These are phyloP conservation scores for Dreissena rostriformis DNA, from an alignment of 1,140 invertebrate species.

Conservation along the genomic window DNA sequence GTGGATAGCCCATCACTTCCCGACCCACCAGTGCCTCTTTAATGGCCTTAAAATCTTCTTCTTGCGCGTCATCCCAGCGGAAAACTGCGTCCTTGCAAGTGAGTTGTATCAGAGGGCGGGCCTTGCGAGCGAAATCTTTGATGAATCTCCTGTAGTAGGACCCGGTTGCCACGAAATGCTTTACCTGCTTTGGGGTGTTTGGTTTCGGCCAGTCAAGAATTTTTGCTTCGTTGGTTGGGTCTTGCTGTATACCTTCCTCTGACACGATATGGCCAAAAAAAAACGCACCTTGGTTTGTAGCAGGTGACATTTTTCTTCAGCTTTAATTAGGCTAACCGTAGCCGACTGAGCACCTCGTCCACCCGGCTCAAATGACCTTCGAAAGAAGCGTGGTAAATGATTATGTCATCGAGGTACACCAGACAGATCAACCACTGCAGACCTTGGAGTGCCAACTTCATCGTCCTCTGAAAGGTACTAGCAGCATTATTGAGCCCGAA, in stretches of 20 bases:
- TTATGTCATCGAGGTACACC: constrained; percentile 61
- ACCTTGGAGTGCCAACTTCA: constrained; percentile 21
- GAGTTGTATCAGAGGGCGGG: constrained; percentile 46
- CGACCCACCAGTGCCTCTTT: not conserved
- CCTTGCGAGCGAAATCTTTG: constrained; percentile 42
- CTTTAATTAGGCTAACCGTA: constrained; percentile 32
- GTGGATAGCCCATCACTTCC: not conserved
- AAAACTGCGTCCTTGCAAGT: constrained; percentile 21
- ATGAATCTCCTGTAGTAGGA: constrained; percentile 55
- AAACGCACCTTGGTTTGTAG: constrained; percentile 59
- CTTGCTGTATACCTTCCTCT: constrained; percentile 24
- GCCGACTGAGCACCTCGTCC: constrained; percentile 18
- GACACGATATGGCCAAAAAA: constrained; percentile 54
- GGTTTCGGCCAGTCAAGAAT: constrained; percentile 52
- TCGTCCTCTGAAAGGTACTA: constrained; percentile 9
- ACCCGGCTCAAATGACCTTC: constrained; percentile 14
- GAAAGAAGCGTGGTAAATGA: constrained; percentile 35
- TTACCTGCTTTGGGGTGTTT: constrained; percentile 40
- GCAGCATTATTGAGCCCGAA: constrained; percentile 1
- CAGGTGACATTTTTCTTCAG: constrained; percentile 45
- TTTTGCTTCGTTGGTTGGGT: constrained; percentile 19
- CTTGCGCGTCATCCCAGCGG: constrained; percentile 32
- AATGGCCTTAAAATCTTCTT: constrained; percentile 5
- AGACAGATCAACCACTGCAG: constrained; percentile 41
- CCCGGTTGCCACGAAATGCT: constrained; percentile 46